phyloP scores from a whole-genome alignment of 2,888 invertebrate genomes.

The Lacanobia oleracea region DNA sequence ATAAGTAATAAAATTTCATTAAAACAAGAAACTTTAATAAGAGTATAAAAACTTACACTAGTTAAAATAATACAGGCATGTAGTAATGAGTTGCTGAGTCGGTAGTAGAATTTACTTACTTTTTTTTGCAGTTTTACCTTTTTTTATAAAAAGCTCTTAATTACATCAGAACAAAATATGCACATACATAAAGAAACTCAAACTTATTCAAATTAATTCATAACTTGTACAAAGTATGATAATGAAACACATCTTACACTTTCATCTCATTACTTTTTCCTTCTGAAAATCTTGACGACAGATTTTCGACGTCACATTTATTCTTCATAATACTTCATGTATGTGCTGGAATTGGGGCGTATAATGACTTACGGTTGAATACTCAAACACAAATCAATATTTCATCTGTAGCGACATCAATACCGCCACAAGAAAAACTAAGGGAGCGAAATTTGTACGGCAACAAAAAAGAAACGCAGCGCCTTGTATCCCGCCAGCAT shows the following conservation, averaged over 20 bases:
- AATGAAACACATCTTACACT: conserved; percentile 33
- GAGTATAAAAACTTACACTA: no score
- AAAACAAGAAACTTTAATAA: no score
- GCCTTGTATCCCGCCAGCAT: no score
- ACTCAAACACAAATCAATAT: no score
- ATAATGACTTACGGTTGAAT: not conserved
- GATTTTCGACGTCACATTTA: conserved; percentile 19
- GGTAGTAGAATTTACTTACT: not conserved
- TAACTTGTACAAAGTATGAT: conserved; percentile 33
- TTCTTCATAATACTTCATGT: not conserved
- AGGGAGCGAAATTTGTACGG: no score
- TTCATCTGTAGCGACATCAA: no score
- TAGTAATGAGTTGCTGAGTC: no score
- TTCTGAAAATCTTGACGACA: conserved; percentile 9
- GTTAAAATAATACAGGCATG: not conserved
- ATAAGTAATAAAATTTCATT: no score
- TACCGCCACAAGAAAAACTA: no score
- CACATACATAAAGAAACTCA: not conserved
- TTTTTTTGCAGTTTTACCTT: no score
- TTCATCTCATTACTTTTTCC: conserved; percentile 32
- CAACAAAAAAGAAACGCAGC: no score
- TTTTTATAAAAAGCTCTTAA: no score
- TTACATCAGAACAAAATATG: not conserved
- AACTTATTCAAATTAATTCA: conserved; percentile 11
- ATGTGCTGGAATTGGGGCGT: not conserved